These are phyloP conservation scores for Nibea albiflora DNA, from an alignment of 2,113 vertebrate species.

Conservation along the genomic window DNA sequence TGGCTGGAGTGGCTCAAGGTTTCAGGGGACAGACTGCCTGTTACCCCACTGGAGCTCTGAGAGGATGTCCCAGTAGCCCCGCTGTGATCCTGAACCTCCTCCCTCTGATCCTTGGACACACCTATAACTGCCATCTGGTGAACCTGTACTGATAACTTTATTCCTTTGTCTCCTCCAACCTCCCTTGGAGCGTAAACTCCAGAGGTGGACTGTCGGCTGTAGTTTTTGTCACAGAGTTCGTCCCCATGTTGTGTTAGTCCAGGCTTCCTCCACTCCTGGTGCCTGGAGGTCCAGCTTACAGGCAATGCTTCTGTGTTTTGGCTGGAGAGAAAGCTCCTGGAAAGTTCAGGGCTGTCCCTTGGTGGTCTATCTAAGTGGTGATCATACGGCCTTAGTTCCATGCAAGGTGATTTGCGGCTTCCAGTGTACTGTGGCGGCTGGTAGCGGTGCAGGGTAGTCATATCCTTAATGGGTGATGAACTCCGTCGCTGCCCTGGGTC, in stretches of 20 bases:
- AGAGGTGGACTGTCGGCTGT: not conserved
- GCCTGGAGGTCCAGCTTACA: slow-evolving; percentile 61
- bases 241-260: not conserved
- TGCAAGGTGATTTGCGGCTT: slow-evolving; percentile 19
- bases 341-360: slow-evolving; percentile 52
- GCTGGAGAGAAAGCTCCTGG: slow-evolving; percentile 26
- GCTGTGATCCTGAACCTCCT: slow-evolving; percentile 49
- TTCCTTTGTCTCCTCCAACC: slow-evolving; percentile 4
- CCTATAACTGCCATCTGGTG: slow-evolving; percentile 7
- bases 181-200: not conserved
- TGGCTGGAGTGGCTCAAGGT: slow-evolving; percentile 74
- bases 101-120: slow-evolving; percentile 26
- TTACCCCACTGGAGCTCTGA: slow-evolving; percentile 80
- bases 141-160: not conserved
- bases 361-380: slow-evolving; percentile 32
- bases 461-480: slow-evolving; percentile 14
- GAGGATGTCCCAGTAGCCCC: slow-evolving; percentile 46
- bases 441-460: slow-evolving; percentile 60
- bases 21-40: slow-evolving; percentile 75
- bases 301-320: slow-evolving; percentile 36
- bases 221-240: not conserved
- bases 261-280: slow-evolving; percentile 48
- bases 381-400: slow-evolving; percentile 40
- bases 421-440: slow-evolving; percentile 62
- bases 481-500: slow-evolving; percentile 51